Percentiles rank a stretch among this genome's conserved stretches.
Conservation (phyloP, 2,888 invertebrate species). For the Junonia oenone region DNA sequence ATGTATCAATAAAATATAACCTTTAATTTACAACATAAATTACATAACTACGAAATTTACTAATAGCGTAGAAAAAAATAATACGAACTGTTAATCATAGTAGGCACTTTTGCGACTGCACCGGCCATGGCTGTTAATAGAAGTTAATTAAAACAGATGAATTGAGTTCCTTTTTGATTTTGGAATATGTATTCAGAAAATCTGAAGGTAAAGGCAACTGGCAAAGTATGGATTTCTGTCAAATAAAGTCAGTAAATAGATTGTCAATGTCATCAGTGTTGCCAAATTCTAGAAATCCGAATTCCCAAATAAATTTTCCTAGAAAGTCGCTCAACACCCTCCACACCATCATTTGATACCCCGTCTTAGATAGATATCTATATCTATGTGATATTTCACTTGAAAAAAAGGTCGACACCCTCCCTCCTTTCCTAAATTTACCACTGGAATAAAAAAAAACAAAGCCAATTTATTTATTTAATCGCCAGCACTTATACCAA, state of each 20-base stretch:
- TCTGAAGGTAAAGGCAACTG: neutral
- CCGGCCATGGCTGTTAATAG: constrained; percentile 57
- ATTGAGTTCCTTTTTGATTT: constrained; percentile 27
- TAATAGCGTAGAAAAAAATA: constrained; percentile 12
- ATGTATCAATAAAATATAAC: constrained; percentile 7
- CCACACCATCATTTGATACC: too few species aligned
- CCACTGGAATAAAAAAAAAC: too few species aligned
- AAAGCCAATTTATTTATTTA: too few species aligned
- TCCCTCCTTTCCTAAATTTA: too few species aligned
- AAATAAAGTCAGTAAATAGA: neutral
- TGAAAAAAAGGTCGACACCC: too few species aligned
- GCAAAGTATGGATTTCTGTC: constrained; percentile 1
- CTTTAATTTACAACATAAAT: constrained; percentile 1
- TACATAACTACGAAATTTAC: constrained; percentile 9
- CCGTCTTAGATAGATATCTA: too few species aligned
- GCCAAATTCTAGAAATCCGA: too few species aligned
- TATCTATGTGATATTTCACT: neutral
- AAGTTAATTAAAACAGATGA: constrained; percentile 48
- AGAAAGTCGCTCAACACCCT: neutral
- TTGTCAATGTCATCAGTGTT: constrained; percentile 2
- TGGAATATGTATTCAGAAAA: constrained; percentile 11
- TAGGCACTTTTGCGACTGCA: constrained; percentile 54
- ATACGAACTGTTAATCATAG: constrained; percentile 63
- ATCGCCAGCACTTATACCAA: too few species aligned
- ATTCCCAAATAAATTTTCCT: too few species aligned